Percentiles rank a stretch among this genome's conserved stretches.
Conservation (phyloP, 2,888 invertebrate species). For the Drosophila limbata region DNA sequence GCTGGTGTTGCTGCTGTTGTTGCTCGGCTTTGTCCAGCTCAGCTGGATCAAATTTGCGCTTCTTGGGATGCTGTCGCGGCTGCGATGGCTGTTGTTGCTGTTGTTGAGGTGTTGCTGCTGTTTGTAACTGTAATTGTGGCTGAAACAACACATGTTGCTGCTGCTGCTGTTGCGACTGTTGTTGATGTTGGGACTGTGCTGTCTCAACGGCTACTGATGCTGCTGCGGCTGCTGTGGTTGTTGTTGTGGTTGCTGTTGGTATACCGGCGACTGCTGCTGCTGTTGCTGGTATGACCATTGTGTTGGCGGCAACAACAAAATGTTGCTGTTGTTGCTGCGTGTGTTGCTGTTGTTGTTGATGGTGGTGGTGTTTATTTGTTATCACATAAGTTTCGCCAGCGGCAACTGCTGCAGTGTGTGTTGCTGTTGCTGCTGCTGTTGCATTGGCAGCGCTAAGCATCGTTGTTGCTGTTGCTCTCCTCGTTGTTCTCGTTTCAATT, state of each 20-base stretch:
- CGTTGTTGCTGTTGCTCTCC: slow-evolving; percentile 62
- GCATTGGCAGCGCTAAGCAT: slow-evolving; percentile 75
- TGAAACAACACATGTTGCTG: slow-evolving; percentile 89
- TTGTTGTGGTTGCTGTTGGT: slow-evolving; percentile 86
- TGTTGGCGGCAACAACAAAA: slow-evolving; percentile 76
- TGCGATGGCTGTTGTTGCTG: slow-evolving; percentile 84
- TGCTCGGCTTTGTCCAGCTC: slow-evolving; percentile 84
- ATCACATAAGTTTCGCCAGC: slow-evolving; percentile 75
- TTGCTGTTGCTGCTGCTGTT: slow-evolving; percentile 56
- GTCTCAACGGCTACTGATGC: slow-evolving; percentile 63
- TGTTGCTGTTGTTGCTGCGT: slow-evolving; percentile 58
- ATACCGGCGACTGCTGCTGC: slow-evolving; percentile 83
- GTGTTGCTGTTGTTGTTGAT: slow-evolving; percentile 42
- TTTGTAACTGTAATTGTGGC: slow-evolving; percentile 75
- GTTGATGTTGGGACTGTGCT: slow-evolving; percentile 62
- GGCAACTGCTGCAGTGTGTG: slow-evolving; percentile 57
- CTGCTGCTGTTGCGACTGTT: slow-evolving; percentile 87
- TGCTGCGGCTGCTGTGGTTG: slow-evolving; percentile 73
- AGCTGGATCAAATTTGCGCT: slow-evolving; percentile 88
- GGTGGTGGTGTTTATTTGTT: slow-evolving; percentile 68
- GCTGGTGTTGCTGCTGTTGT: slow-evolving; percentile 56
- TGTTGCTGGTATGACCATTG: slow-evolving; percentile 82
- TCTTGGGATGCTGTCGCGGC: slow-evolving; percentile 94
- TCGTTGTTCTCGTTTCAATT: slow-evolving; percentile 43
- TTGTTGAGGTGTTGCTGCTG: slow-evolving; percentile 87